Percentiles rank a stretch among this genome's conserved stretches.
phyloP scores from a whole-genome alignment of 2,888 invertebrate species.

The Hypsopygia costalis region DNA sequence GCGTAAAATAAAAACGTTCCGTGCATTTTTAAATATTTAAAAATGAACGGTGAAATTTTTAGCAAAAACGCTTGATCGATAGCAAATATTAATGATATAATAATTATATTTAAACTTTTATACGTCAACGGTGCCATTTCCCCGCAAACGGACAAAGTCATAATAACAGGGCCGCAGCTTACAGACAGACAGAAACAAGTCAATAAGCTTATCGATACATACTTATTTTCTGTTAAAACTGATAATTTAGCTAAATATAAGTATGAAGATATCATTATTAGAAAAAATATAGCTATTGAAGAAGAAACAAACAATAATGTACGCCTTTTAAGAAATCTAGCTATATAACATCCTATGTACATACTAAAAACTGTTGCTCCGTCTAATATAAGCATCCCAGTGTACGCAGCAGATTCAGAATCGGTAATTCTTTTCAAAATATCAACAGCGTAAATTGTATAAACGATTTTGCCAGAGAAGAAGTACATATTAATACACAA shows the following conservation, averaged over 20 bases:
- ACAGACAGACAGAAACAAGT: slow-evolving; percentile 3
- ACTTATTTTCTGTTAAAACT: slow-evolving; percentile 2
- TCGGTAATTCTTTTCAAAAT: slow-evolving; percentile 32
- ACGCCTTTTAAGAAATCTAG: slow-evolving; percentile 17
- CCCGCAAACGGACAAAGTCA: slow-evolving; percentile 13
- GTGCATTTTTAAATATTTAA: slow-evolving; percentile 16
- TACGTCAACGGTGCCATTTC: slow-evolving; percentile 14
- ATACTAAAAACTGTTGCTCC: slow-evolving; percentile 24
- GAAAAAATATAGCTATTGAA: neutral
- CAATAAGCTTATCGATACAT: slow-evolving; percentile 4
- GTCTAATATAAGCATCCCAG: slow-evolving; percentile 28
- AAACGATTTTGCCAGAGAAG: slow-evolving; percentile 35
- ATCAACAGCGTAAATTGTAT: slow-evolving; percentile 31
- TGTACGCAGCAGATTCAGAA: slow-evolving; percentile 29
- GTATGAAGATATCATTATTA: slow-evolving; percentile 5
- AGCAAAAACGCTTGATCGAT: slow-evolving; percentile 10
- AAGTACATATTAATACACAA: slow-evolving; percentile 26
- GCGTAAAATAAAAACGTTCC: slow-evolving; percentile 25
- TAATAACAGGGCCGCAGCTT: slow-evolving; percentile 9
- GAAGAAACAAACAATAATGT: slow-evolving; percentile 1
- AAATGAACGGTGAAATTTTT: slow-evolving; percentile 19
- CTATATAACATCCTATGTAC: slow-evolving; percentile 21
- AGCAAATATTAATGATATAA: slow-evolving; percentile 13
- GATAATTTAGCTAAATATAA: slow-evolving; percentile 5
- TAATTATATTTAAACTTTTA: slow-evolving; percentile 9